Conservation (phyloP, 2,888 invertebrate species). For the Dicyrtoma fusca region DNA sequence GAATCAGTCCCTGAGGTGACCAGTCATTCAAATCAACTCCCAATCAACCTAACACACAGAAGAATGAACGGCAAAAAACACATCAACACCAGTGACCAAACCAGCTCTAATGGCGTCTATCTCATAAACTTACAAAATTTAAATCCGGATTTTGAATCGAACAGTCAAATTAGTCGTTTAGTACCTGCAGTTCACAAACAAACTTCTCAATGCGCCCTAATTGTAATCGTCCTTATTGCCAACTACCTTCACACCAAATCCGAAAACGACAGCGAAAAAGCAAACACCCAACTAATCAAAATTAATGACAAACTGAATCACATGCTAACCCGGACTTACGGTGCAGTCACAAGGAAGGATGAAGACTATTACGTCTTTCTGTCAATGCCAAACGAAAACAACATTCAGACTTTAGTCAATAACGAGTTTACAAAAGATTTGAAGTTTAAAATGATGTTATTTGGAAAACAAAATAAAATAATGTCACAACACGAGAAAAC, state of each 20-base stretch:
- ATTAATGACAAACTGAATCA: background rate
- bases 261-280: background rate
- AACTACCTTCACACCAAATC: too few relatives aligned
- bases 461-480: too few relatives aligned
- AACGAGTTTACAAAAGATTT: background rate
- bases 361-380: constrained; percentile 9
- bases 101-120: background rate
- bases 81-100: too few relatives aligned
- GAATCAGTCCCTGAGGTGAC: too few relatives aligned
- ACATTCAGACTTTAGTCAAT: too few relatives aligned
- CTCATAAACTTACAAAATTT: background rate
- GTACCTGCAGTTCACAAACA: background rate
- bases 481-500: too few relatives aligned
- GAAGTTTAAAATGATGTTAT: constrained; percentile 8
- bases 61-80: too few relatives aligned
- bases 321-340: constrained; percentile 9
- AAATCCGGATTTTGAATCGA: background rate
- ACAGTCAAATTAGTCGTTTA: too few relatives aligned
- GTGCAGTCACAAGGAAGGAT: constrained; percentile 17
- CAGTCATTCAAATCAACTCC: too few relatives aligned
- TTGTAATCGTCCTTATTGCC: background rate
- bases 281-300: too few relatives aligned
- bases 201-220: constrained; percentile 3
- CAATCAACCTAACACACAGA: too few relatives aligned
- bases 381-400: too few relatives aligned